Conservation (phyloP, 2,797 vertebrate genomes). For the Epinephelus awoara region DNA sequence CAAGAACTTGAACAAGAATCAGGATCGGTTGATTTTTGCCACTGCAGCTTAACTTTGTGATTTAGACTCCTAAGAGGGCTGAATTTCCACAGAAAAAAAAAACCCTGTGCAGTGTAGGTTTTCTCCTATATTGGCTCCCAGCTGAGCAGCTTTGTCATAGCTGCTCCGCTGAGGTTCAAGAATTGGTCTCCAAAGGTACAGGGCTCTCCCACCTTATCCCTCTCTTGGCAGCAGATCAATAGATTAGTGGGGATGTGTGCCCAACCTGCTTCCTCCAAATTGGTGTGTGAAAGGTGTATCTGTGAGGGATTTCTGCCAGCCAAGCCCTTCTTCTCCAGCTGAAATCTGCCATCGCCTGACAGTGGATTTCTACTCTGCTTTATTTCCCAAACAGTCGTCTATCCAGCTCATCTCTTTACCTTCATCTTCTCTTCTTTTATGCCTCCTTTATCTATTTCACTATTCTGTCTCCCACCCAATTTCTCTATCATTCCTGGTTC, state of each 20-base stretch:
- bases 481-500: conserved; percentile 6
- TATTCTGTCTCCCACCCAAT: not conserved
- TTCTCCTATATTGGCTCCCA: conserved; percentile 10
- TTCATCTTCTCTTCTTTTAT: not conserved
- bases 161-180: conserved; percentile 31
- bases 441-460: not conserved
- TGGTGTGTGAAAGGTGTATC: conserved; percentile 49
- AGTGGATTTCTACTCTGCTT: conserved; percentile 18
- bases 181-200: conserved; percentile 40
- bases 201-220: conserved; percentile 45
- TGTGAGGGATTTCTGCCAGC: conserved; percentile 52
- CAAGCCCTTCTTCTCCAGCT: conserved; percentile 31
- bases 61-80: not conserved
- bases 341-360: conserved; percentile 28
- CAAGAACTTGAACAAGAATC: not conserved
- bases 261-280: conserved; percentile 37
- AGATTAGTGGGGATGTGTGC: conserved; percentile 54
- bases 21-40: not conserved
- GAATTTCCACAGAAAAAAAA: conserved; percentile 22
- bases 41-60: not conserved
- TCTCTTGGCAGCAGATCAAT: conserved; percentile 63
- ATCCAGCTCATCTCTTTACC: conserved; percentile 1
- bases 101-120: not conserved
- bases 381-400: conserved; percentile 21
- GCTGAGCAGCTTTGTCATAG: conserved; percentile 34